A percentile compares a stretch with the other conserved stretches of the same genome.
Conservation (phyloP, 2,888 invertebrate genomes). For the Trisateles emortualis region DNA sequence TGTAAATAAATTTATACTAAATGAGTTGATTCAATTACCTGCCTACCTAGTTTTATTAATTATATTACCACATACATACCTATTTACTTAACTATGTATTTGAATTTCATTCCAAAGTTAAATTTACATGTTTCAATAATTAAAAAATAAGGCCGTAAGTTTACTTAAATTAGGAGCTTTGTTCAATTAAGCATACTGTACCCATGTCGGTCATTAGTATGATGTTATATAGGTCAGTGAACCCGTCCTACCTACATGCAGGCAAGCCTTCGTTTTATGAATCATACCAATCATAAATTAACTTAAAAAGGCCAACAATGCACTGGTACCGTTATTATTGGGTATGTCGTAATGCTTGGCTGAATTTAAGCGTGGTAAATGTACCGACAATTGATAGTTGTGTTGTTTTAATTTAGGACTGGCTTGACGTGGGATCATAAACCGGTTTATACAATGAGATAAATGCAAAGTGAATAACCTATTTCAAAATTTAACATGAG, state of each 20-base stretch:
- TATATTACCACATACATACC: too few species aligned
- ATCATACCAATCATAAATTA: constrained; percentile 36
- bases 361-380: constrained; percentile 13
- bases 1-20: too few species aligned
- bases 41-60: too few species aligned
- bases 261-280: constrained; percentile 39
- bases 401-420: background rate
- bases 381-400: background rate
- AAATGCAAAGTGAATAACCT: background rate
- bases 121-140: background rate
- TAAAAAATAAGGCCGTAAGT: background rate
- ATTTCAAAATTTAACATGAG: too few species aligned
- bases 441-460: background rate
- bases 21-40: too few species aligned
- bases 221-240: constrained; percentile 46
- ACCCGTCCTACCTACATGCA: constrained; percentile 36
- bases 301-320: constrained; percentile 44
- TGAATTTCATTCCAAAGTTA: too few species aligned
- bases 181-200: constrained; percentile 41
- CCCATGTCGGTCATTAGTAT: constrained; percentile 35
- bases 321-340: constrained; percentile 40
- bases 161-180: constrained; percentile 34
- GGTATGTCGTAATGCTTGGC: constrained; percentile 42
- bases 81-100: too few species aligned
- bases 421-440: background rate